Evolutionary conservation across 2,797 vertebrate genomes (phyloP), one percentile per base, ranked within the genome.

Genomic region (Pangasius sanitwongsei): DNA sequence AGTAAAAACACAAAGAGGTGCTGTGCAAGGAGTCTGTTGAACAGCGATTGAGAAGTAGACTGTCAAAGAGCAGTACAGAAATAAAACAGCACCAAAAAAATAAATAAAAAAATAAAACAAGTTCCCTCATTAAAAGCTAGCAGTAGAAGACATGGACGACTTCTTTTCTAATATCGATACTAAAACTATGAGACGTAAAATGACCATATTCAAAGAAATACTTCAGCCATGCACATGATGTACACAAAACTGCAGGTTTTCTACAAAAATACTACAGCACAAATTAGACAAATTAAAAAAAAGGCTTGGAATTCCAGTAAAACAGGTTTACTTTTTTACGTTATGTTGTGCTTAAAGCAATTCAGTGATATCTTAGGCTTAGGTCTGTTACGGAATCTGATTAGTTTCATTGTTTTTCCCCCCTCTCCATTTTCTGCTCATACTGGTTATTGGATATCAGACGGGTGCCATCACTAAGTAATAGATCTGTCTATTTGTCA

Each of bases 1-100:
- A 70, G 65, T 34, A 85, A 85, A 85, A 70, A 70, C n/a, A 69
- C n/a, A 85, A 70, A 48, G 83, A 37, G 23, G 9, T 83, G 59
- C 41, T 5, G 13, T 28, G 25, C 15, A 28, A 48, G 37, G 11
- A 61, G 34, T 61, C 80, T 82, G 3, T 18, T 20, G n/a, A 80
- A 81, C 53, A 25, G 37, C 23, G 80, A 61, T 0, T 31, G 50
- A 34, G 18, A 81, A 57, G 77, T 16, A 63, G 81, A 83, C 41
- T 3, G 50, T 37, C 80, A 59, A 31, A 78, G 53, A 8, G 82
- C 82, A 53, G 16, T 12, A 50, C 28, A 44, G 28, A 65, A 65
- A 65, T 48, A 63, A 69, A 67, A 37, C 11, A 1, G 1, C 53
- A 25, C 16, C 31, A 9, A 25, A 41, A 13, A 61, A 82, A 83